phyloP scores from a whole-genome alignment of 2,888 invertebrate genomes.

The Idaea biselata region DNA sequence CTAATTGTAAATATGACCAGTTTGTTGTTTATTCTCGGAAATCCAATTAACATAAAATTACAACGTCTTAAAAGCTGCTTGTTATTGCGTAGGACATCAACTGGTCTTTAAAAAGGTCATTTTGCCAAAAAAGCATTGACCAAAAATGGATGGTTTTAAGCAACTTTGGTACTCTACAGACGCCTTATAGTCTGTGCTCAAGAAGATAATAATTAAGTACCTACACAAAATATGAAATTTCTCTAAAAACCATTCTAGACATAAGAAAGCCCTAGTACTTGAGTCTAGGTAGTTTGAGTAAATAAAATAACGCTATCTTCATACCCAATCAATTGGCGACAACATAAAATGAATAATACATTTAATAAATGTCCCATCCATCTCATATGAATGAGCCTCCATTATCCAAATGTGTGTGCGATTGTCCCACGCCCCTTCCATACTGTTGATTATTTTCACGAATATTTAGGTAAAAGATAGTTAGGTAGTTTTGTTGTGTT shows the following conservation, averaged over 20 bases:
- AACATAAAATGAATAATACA: slow-evolving; percentile 48
- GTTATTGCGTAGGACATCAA: neutral
- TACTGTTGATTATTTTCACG: neutral
- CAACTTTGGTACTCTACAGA: neutral
- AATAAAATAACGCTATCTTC: slow-evolving; percentile 10
- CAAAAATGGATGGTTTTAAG: slow-evolving; percentile 9
- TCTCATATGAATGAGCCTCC: slow-evolving; percentile 40
- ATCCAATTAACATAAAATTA: slow-evolving; percentile 2
- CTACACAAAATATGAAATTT: neutral
- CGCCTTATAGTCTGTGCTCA: neutral
- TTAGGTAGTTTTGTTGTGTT: neutral
- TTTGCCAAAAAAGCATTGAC: neutral
- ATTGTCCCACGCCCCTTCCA: neutral
- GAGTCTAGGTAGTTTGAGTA: neutral
- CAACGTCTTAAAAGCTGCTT: neutral
- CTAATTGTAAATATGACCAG: neutral
- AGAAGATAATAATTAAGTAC: neutral
- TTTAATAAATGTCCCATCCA: slow-evolving; percentile 44
- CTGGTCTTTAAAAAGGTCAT: neutral
- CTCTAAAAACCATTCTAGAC: neutral
- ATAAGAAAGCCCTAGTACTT: neutral
- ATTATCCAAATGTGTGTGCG: slow-evolving; percentile 31
- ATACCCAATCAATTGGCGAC: slow-evolving; percentile 32
- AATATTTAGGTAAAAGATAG: neutral
- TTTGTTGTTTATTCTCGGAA: neutral